These are phyloP conservation scores for Nymphalis urticae DNA, from an alignment of 2,888 invertebrate species.

Conservation along the genomic window DNA sequence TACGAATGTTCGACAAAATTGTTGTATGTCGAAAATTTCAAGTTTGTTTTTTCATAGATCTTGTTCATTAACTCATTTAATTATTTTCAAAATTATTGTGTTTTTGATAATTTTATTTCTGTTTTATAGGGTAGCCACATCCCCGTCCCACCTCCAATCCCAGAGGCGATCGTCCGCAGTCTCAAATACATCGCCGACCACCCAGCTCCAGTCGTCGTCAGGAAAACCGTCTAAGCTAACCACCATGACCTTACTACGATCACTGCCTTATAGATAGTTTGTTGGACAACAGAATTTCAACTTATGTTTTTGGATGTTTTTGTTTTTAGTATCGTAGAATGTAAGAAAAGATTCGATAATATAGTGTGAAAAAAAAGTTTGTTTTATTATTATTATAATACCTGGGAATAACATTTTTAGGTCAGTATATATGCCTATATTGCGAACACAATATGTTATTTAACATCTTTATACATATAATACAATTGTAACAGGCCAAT, in stretches of 20 bases:
- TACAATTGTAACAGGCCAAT: too few species aligned
- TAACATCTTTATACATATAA: too few species aligned
- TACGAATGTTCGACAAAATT: too few species aligned
- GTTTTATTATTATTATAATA: neutral
- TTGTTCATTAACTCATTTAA: neutral
- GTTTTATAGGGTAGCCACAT: conserved; percentile 54
- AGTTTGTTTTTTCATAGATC: too few species aligned
- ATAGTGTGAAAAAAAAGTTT: conserved; percentile 37
- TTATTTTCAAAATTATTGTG: neutral
- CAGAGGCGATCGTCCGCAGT: conserved; percentile 55
- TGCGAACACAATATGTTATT: too few species aligned
- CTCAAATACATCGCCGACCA: conserved; percentile 57
- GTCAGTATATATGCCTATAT: too few species aligned
- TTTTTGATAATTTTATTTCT: neutral
- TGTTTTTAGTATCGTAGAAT: conserved; percentile 23
- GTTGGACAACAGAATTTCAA: conserved; percentile 19
- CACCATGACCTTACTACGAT: neutral
- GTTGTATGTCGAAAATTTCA: too few species aligned
- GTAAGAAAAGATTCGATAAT: conserved; percentile 35
- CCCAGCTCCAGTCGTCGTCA: conserved; percentile 42
- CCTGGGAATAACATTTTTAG: too few species aligned
- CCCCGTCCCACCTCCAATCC: conserved; percentile 54
- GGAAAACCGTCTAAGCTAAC: conserved; percentile 30
- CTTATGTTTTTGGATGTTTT: conserved; percentile 32
- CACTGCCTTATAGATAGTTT: conserved; percentile 13